Conservation (phyloP, 2,888 invertebrate species). For the Andrena minutula region DNA sequence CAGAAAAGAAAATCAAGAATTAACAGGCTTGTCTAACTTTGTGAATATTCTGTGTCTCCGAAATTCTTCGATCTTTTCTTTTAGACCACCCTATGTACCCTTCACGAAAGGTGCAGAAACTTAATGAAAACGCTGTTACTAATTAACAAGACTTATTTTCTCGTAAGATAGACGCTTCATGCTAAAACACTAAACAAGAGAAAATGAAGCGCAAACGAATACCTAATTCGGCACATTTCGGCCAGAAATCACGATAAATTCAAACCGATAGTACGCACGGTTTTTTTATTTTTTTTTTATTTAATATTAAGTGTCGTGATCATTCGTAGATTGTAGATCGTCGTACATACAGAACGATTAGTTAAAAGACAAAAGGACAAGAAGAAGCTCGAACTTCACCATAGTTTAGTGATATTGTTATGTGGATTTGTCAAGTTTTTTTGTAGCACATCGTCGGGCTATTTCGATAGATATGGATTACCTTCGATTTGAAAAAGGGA, state of each 20-base stretch:
- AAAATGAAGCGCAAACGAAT: constrained; percentile 61
- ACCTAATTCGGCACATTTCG: constrained; percentile 52
- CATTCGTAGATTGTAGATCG: constrained; percentile 45
- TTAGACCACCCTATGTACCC: not conserved
- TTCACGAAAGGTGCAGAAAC: not conserved
- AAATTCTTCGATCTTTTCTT: not conserved
- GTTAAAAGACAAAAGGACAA: constrained; percentile 29
- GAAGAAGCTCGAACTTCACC: constrained; percentile 37
- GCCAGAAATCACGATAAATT: constrained; percentile 45
- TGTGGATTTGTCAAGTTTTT: constrained; percentile 55
- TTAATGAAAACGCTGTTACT: not conserved
- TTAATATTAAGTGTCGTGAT: constrained; percentile 37
- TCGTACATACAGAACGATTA: constrained; percentile 28
- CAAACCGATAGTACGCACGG: constrained; percentile 56
- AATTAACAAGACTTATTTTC: not conserved
- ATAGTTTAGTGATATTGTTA: constrained; percentile 60
- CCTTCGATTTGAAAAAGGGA: constrained; percentile 22
- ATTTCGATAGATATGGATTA: not conserved
- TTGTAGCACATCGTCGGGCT: constrained; percentile 18
- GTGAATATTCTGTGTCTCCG: too few relatives aligned
- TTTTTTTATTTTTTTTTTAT: constrained; percentile 25
- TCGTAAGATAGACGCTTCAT: constrained; percentile 29
- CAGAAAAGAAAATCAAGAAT: too few relatives aligned
- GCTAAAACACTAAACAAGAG: constrained; percentile 62
- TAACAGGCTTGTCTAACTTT: too few relatives aligned